Evolutionary conservation across 1,140 invertebrate species (phyloP).

Genomic region (Drosophila bipectinata): DNA sequence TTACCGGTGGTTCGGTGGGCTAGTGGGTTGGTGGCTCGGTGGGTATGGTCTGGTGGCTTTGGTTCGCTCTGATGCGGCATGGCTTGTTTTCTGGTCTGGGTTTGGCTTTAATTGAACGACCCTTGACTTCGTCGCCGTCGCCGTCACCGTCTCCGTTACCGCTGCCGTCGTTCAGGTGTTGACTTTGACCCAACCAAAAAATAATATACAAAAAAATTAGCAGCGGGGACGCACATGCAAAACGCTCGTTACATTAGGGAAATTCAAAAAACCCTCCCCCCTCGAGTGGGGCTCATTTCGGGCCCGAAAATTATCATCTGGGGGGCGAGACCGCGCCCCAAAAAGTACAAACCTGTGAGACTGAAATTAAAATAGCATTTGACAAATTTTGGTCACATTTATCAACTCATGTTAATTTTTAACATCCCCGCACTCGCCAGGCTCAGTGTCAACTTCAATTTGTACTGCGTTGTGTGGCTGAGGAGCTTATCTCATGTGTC

Average conservation of each 20-base stretch:
- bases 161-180: slow-evolving; percentile 57
- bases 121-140: slow-evolving; percentile 35
- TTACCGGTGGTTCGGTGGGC: slow-evolving; percentile 11
- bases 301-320: slow-evolving; percentile 34
- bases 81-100: slow-evolving; percentile 38
- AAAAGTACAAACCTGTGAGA: slow-evolving; percentile 40
- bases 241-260: slow-evolving; percentile 75
- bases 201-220: slow-evolving; percentile 35
- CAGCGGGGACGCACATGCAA: slow-evolving; percentile 59
- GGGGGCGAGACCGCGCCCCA: slow-evolving; percentile 36
- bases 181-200: slow-evolving; percentile 60
- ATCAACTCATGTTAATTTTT: slow-evolving; percentile 69
- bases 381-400: slow-evolving; percentile 72
- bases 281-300: slow-evolving; percentile 2
- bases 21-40: neutral
- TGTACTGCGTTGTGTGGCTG: neutral
- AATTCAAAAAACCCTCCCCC: slow-evolving; percentile 1
- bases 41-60: slow-evolving; percentile 4
- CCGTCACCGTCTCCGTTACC: slow-evolving; percentile 13
- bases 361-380: slow-evolving; percentile 74
- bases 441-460: neutral
- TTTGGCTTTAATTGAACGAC: slow-evolving; percentile 70
- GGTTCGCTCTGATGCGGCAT: slow-evolving; percentile 27
- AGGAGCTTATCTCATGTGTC: slow-evolving; percentile 4
- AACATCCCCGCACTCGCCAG: slow-evolving; percentile 2